Base-by-base conservation (phyloP, 2,797 vertebrate genomes). In the Darevskia mixta region DNA sequence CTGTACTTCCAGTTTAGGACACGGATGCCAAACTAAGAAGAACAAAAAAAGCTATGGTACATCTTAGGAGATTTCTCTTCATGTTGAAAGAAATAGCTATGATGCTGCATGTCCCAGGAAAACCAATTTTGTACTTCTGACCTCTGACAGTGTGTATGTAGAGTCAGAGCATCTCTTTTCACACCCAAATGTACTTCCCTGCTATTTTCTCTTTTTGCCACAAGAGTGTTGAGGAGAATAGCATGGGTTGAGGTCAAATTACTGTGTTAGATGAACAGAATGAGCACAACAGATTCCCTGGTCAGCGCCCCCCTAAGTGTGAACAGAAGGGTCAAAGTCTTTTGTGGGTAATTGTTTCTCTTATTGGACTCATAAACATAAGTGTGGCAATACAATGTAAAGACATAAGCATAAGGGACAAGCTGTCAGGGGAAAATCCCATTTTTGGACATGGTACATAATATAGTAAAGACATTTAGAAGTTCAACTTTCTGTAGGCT, bases 401-500 rank as follows among this genome's bases (percentile, higher is more conserved):
- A 77, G 75, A 35, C 58, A 35, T 49, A 88, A 88, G 84, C 71
- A 58, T 67, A 58, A 90, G 73, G 88, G 90, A 89, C 0, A 10
- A 93, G 79, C 79, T 91, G 88, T 94, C 89, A 89, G 8, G 27
- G 84, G n/a, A 49, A 79, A 94, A 25, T 80, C 87, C 86, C 0
- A 0, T 86, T 45, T 90, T 89, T 88, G 89, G 89, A 92, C 91
- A 87, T 79, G 87, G 77, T 90, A 66, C 0, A 0, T 76, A 90
- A 35, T 90, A 49, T 61, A 93, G 92, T 88, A 89, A 84, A 81
- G 94, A 92, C 92, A 93, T 89, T 86, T 82, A 89, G 79, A 93
- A 95, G 82, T 94, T 92, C 90, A 92, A 91, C 92, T 94, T 95
- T 94, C 93, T 4, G 13, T 91, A 93, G 93, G 92, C 95, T 93